Conservation (phyloP, 1,140 invertebrate species). For the Bilobella aurantiaca region DNA sequence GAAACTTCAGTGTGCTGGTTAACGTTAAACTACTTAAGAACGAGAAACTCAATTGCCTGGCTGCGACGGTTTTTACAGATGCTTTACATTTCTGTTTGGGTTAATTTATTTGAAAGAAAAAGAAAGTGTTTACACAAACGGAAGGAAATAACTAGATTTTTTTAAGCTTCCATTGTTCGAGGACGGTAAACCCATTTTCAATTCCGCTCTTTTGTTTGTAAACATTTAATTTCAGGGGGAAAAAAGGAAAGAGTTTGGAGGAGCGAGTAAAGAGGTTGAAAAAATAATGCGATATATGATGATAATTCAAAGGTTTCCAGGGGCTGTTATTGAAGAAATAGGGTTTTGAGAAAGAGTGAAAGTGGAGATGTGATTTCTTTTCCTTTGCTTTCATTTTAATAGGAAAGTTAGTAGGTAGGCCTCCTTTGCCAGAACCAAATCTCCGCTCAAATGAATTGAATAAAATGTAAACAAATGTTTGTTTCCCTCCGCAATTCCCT, state of each 20-base stretch:
- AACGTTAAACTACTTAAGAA: too few relatives aligned
- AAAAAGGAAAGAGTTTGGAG: not conserved
- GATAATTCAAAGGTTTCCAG: constrained; percentile 6
- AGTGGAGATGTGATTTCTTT: not conserved
- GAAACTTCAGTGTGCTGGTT: too few relatives aligned
- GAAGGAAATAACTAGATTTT: not conserved
- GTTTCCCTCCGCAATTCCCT: not conserved
- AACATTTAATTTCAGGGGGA: constrained; percentile 2
- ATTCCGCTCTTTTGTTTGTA: not conserved
- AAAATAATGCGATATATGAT: constrained; percentile 1
- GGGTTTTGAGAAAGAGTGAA: not conserved
- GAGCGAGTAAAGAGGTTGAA: not conserved
- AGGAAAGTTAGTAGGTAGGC: not conserved
- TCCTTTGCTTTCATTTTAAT: not conserved
- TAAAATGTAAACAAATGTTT: constrained; percentile 5
- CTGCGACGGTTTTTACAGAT: too few relatives aligned
- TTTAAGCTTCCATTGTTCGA: not conserved
- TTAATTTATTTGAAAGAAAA: too few relatives aligned
- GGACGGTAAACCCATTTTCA: not conserved
- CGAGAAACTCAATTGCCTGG: too few relatives aligned
- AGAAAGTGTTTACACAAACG: not conserved
- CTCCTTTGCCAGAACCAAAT: too few relatives aligned
- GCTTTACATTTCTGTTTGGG: too few relatives aligned
- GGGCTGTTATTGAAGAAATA: not conserved
- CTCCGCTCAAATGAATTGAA: constrained; percentile 2